Evolutionary conservation across 2,888 invertebrate species (phyloP), one percentile per base, ranked within the genome.

Genomic region (Phengaris arion): DNA sequence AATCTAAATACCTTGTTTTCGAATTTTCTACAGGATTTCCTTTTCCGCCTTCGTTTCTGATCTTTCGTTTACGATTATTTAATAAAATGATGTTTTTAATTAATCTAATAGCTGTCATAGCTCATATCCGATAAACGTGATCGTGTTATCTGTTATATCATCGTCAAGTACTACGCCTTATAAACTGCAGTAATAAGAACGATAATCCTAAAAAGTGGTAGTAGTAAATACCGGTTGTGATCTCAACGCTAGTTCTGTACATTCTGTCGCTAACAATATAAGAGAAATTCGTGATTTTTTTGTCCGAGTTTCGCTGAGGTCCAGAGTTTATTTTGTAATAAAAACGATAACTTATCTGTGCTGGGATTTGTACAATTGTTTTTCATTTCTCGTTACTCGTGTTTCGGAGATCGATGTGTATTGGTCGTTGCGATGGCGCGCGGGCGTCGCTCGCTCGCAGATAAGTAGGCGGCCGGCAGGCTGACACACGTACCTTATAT

Each of bases 321-420:
- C 35, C 6, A 6, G 35, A 35, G 64, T 64, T 45, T 64, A 4
- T 64, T 45, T 64, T 64, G 35, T 64, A 64, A 45, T 64, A 64
- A 45, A 64, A 64, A 64, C 64, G 5, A 64, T 64, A 64, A 35
- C 35, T 64, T 64, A 64, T 64, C 64, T 35, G 22, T 64, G 35
- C 35, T 64, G 64, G 64, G 64, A 64, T 64, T 64, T 45, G 35
- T 45, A 64, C 45, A 35, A 45, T 64, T 64, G 64, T 64, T 64
- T 64, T 12, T 64, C 35, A 13, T 64, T 15, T 35, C 64, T 64
- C 13, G 64, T 64, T 64, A 64, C 64, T 45, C 64, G 13, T 22
- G 64, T 74, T 77, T 76, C 57, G 75, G 51, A 68, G 73, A 76
- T 76, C 75, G 79, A 81, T 78, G 72, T 12, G 51, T 79, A 77